Base-by-base conservation (phyloP, 2,888 invertebrate species). In the Dimorphilus gyrociliatus region DNA sequence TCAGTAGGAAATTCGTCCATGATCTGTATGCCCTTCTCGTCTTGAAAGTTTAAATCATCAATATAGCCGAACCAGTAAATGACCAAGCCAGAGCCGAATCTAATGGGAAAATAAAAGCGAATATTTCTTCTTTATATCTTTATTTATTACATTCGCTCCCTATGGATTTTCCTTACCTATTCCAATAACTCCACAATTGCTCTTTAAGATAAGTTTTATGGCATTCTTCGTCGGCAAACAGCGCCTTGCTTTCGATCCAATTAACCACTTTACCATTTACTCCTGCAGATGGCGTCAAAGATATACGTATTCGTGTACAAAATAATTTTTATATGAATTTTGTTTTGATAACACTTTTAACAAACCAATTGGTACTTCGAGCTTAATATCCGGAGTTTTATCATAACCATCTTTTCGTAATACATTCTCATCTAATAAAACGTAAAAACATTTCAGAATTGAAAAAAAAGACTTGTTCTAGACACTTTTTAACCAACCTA, bases 181-280 rank as follows among this genome's bases (percentile, higher is more conserved):
- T 88, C 75, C 79, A 81, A 51, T 90, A 90, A 57, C 84, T 81
- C 42, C 73, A 69, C 47, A 81, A 74, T 55, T 90, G 88, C 43
- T 81, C 78, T 47, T 75, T 75, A 30, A 81, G 68, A 60, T 86
- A 82, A 8, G 71, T 74, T 25, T 72, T 70, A 61, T 90, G 88
- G 32, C 75, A 73, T 45, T 76, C 74, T 40, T 73, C 70, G 64
- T 82, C 81, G 3, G 81, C 88, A 69, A 90, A 90, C n/a, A 80
- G 70, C 1, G 88, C 90, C 66, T 90, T 90, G 47, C 88, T 86
- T 63, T 90, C 90, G 36, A 90, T 81, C 90, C 90, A 90, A 58
- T 86, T 81, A 0, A 90, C 72, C 16, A 88, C 73, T 48, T 74
- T 73, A 2, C 80, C 81, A 58, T 81, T 76, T 16, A 82, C 72